Conservation (phyloP, 64 coral and sea anemone genomes). For the Porites australiensis region DNA sequence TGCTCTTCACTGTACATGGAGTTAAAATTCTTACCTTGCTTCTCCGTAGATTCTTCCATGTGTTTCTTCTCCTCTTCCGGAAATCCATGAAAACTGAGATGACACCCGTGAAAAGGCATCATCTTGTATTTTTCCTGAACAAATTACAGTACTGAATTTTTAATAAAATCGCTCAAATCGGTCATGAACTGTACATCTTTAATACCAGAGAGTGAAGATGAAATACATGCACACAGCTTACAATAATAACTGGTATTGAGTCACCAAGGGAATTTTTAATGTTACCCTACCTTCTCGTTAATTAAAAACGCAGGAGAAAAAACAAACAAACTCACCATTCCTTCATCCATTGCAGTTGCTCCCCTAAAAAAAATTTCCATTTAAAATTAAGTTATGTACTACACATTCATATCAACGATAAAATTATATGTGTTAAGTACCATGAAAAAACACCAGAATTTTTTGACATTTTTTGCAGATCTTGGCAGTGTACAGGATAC, state of each 20-base stretch:
- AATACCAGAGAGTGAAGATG: no score
- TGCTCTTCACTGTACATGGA: no score
- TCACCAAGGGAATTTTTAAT: no score
- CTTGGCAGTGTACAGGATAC: no score
- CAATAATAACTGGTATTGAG: no score
- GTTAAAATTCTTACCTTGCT: slow-evolving; percentile 77
- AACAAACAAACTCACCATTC: slow-evolving; percentile 81
- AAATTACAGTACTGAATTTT: not conserved
- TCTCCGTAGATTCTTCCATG: slow-evolving; percentile 94
- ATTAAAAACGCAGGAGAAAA: no score
- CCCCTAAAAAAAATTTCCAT: slow-evolving; percentile 37
- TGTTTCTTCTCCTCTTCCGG: slow-evolving; percentile 93
- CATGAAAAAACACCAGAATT: no score
- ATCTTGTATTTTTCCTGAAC: slow-evolving; percentile 91
- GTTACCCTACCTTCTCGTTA: not conserved
- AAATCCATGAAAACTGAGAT: slow-evolving; percentile 95
- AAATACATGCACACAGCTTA: no score
- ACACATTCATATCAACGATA: not conserved
- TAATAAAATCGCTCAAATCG: no score
- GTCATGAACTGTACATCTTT: no score
- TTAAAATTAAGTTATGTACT: not conserved
- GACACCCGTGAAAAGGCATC: slow-evolving; percentile 89
- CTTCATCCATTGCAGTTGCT: slow-evolving; percentile 76
- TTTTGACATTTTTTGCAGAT: no score
- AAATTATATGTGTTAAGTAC: not conserved